These are phyloP conservation scores for Melanogrammus aeglefinus DNA, from an alignment of 2,797 vertebrate genomes.

Conservation along the genomic window DNA sequence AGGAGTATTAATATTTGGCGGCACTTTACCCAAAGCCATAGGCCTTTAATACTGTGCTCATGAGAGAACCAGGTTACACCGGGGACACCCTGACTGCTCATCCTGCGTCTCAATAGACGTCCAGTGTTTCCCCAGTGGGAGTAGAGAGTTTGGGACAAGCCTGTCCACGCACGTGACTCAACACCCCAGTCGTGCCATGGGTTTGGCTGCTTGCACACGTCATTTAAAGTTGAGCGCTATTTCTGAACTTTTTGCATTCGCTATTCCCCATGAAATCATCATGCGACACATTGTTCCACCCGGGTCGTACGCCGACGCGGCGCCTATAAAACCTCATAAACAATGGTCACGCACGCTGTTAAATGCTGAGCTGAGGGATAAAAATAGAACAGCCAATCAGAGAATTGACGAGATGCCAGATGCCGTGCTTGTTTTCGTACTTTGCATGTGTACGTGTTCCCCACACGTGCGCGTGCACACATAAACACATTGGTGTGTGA, in stretches of 20 bases:
- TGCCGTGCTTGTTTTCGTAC: slow-evolving; percentile 4
- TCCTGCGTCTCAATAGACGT: not conserved
- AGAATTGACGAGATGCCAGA: not conserved
- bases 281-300: slow-evolving; percentile 63
- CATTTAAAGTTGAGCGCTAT: slow-evolving; percentile 50
- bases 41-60: too few species aligned
- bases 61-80: too few species aligned
- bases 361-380: not conserved
- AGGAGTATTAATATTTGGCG: too few species aligned
- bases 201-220: slow-evolving; percentile 16
- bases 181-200: not conserved
- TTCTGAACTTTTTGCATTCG: slow-evolving; percentile 44
- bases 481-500: slow-evolving; percentile 4
- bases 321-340: slow-evolving; percentile 51
- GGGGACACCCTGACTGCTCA: not conserved
- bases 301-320: slow-evolving; percentile 47
- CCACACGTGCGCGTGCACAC: slow-evolving; percentile 19
- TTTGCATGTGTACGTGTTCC: slow-evolving; percentile 13
- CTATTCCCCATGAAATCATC: slow-evolving; percentile 52
- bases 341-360: slow-evolving; percentile 30
- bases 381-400: not conserved
- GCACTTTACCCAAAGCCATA: too few species aligned
- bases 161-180: not conserved
- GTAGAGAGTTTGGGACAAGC: too few species aligned
- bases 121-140: too few species aligned